Conservation (phyloP, 2,888 invertebrate genomes). For the Habrosyne pyritoides region DNA sequence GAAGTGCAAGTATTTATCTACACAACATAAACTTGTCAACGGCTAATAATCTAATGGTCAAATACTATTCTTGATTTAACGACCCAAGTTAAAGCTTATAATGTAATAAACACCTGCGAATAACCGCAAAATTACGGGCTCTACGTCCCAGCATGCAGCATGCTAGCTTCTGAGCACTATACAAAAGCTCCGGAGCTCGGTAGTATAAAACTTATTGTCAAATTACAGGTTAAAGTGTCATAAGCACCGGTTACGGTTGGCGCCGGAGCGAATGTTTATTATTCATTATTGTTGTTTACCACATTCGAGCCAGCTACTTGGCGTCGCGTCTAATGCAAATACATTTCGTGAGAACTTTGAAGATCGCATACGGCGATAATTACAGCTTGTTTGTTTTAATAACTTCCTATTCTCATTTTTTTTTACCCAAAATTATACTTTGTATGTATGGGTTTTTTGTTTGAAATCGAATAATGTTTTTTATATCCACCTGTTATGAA, state of each 20-base stretch:
- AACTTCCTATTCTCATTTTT: constrained; percentile 6
- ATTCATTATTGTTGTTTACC: constrained; percentile 56
- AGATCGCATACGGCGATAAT: constrained; percentile 34
- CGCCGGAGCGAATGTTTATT: constrained; percentile 44
- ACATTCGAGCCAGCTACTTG: constrained; percentile 28
- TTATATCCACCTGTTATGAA: background rate
- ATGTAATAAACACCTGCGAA: constrained; percentile 69
- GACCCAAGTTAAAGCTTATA: constrained; percentile 49
- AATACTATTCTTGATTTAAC: constrained; percentile 44
- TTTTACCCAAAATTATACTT: background rate
- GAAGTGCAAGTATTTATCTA: background rate
- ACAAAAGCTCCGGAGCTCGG: constrained; percentile 60
- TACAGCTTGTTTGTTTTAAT: constrained; percentile 14
- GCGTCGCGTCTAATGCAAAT: constrained; percentile 33
- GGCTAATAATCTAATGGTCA: constrained; percentile 36
- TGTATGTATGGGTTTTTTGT: background rate
- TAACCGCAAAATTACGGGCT: constrained; percentile 77
- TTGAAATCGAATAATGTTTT: background rate
- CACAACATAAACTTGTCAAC: background rate
- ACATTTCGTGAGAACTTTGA: constrained; percentile 33
- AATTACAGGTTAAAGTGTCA: constrained; percentile 78
- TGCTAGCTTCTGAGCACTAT: constrained; percentile 46
- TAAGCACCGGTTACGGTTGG: constrained; percentile 60
- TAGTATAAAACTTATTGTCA: constrained; percentile 67
- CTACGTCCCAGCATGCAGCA: constrained; percentile 68